Evolutionary conservation across 2,113 vertebrate species (phyloP).

Genomic region (Oryzias woworae): DNA sequence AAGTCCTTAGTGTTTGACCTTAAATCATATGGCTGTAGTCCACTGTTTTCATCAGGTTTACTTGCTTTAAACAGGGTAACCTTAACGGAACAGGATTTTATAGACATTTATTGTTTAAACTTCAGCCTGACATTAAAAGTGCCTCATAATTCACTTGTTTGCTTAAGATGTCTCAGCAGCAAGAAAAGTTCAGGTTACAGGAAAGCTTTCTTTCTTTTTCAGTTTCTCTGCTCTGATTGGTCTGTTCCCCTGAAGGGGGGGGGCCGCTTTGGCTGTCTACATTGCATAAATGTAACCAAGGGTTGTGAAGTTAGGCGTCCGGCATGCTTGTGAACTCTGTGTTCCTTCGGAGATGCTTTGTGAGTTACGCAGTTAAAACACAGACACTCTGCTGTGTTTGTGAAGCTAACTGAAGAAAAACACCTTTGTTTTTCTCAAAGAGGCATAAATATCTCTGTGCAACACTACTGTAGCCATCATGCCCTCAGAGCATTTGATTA

Average conservation of each 20-base stretch:
- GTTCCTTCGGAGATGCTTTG: not conserved
- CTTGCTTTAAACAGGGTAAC: not conserved
- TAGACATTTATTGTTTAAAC: not conserved
- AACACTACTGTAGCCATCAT: not conserved
- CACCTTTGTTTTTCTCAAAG: constrained; percentile 30
- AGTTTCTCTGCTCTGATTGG: constrained; percentile 15
- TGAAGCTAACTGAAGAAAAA: not conserved
- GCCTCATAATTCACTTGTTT: constrained; percentile 1
- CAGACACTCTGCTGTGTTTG: constrained; percentile 9
- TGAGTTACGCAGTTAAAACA: constrained; percentile 16
- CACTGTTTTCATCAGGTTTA: not conserved
- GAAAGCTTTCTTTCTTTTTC: not conserved
- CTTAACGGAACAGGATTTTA: not conserved
- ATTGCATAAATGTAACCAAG: constrained; percentile 44
- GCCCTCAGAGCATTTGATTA: too few relatives aligned
- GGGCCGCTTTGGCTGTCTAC: constrained; percentile 39
- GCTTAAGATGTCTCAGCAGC: not conserved
- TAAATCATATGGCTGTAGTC: too few relatives aligned
- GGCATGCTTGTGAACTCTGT: not conserved
- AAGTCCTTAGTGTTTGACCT: not conserved
- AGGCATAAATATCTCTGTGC: constrained; percentile 4
- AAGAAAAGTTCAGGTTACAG: not conserved
- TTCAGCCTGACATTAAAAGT: too few relatives aligned
- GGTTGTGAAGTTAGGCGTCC: constrained; percentile 33
- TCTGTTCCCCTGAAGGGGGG: constrained; percentile 7